These are phyloP conservation scores for Smittia aterrima DNA, from an alignment of 2,888 invertebrate genomes.

Conservation along the genomic window DNA sequence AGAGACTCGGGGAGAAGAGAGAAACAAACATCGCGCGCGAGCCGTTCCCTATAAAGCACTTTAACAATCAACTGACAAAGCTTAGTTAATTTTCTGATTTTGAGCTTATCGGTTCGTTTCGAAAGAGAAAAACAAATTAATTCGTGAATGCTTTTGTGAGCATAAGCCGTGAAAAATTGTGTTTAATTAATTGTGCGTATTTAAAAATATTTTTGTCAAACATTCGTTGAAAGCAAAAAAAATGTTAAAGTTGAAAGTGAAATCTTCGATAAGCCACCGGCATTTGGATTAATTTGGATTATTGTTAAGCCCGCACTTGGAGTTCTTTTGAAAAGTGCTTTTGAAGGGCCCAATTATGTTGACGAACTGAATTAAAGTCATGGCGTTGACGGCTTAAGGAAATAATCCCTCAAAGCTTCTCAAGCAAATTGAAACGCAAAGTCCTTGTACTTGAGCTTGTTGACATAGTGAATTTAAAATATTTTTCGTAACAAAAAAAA, in stretches of 20 bases:
- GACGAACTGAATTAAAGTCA: no score
- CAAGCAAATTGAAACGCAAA: no score
- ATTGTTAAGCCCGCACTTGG: neutral
- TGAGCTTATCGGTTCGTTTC: constrained; percentile 1
- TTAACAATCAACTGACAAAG: neutral
- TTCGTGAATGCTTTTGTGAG: neutral
- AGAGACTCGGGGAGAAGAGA: constrained; percentile 24
- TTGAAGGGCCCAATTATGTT: neutral
- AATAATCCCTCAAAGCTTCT: no score
- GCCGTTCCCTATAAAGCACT: constrained; percentile 27
- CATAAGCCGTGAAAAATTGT: neutral
- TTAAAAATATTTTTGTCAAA: neutral
- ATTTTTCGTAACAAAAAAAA: neutral
- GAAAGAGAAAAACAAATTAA: neutral
- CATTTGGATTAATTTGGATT: neutral
- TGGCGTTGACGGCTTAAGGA: no score
- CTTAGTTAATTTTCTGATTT: constrained; percentile 31
- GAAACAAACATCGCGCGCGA: neutral
- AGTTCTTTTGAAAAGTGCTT: neutral
- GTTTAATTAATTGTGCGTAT: neutral
- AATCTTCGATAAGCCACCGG: neutral
- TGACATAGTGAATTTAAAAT: neutral
- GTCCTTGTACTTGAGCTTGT: neutral
- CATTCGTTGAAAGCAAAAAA: neutral
- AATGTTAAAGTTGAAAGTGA: neutral